These are phyloP conservation scores for Agriotes lineatus DNA, from an alignment of 2,888 invertebrate species.

Conservation along the genomic window DNA sequence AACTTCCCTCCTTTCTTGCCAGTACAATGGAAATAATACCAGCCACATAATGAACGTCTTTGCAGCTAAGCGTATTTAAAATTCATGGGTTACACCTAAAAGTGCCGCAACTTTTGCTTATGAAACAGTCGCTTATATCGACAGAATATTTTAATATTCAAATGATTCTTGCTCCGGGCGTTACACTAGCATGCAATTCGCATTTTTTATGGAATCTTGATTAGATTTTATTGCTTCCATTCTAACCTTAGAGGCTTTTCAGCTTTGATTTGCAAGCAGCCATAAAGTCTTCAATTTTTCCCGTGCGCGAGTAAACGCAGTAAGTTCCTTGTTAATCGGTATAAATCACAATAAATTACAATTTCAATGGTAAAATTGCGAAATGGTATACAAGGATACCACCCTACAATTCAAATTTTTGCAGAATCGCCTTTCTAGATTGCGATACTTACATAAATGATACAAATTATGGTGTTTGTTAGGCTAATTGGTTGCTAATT, in stretches of 20 bases:
- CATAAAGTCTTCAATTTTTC: background rate
- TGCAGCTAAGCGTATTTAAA: background rate
- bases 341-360: background rate
- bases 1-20: too few species aligned
- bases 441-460: background rate
- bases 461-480: too few species aligned
- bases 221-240: slow-evolving; percentile 27
- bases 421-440: background rate
- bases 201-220: slow-evolving; percentile 30
- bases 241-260: slow-evolving; percentile 20
- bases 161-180: slow-evolving; percentile 24
- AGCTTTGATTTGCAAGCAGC: background rate
- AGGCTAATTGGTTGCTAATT: too few species aligned
- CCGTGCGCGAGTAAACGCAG: background rate
- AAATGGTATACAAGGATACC: background rate
- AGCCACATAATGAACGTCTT: too few species aligned
- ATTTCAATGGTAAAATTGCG: background rate
- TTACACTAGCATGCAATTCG: slow-evolving; percentile 30
- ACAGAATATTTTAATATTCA: slow-evolving; percentile 31
- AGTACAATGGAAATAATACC: too few species aligned
- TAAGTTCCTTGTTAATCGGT: background rate
- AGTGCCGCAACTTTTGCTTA: slow-evolving; percentile 13
- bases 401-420: background rate
- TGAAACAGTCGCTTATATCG: slow-evolving; percentile 28
- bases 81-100: slow-evolving; percentile 18